phyloP scores from a whole-genome alignment of 2,113 vertebrate species.

The Sinocyclocheilus anshuiensis region DNA sequence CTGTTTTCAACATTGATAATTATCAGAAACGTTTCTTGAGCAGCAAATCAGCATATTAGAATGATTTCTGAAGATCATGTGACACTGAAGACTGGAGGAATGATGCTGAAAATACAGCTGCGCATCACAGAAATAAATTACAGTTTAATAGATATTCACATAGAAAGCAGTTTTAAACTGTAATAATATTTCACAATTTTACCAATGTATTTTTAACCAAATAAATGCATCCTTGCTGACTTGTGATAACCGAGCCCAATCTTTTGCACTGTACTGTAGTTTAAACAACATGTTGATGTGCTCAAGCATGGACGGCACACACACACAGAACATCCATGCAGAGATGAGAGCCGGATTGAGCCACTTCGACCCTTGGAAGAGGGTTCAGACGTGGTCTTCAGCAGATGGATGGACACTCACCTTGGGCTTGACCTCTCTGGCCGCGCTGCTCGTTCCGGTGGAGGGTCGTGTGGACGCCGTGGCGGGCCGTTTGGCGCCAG shows the following conservation, averaged over 20 bases:
- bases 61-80: neutral
- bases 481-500: conserved; percentile 68
- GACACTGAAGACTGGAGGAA: too few relatives aligned
- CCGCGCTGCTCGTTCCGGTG: conserved; percentile 53
- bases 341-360: neutral
- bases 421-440: conserved; percentile 81
- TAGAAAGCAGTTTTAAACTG: too few relatives aligned
- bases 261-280: too few relatives aligned
- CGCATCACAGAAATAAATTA: too few relatives aligned
- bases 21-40: too few relatives aligned
- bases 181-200: neutral
- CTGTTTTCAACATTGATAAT: neutral
- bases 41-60: too few relatives aligned
- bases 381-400: neutral
- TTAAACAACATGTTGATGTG: neutral
- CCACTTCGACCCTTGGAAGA: neutral
- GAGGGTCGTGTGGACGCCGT: conserved; percentile 61
- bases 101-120: too few relatives aligned
- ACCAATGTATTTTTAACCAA: neutral
- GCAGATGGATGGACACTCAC: conserved; percentile 71
- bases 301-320: neutral
- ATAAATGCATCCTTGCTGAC: neutral
- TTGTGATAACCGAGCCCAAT: too few relatives aligned
- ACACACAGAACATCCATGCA: conserved; percentile 6
- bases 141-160: too few relatives aligned